Percentiles rank a stretch among this genome's conserved stretches.
These are phyloP conservation scores for Plodia interpunctella DNA, from an alignment of 1,140 invertebrate genomes.

Conservation along the genomic window DNA sequence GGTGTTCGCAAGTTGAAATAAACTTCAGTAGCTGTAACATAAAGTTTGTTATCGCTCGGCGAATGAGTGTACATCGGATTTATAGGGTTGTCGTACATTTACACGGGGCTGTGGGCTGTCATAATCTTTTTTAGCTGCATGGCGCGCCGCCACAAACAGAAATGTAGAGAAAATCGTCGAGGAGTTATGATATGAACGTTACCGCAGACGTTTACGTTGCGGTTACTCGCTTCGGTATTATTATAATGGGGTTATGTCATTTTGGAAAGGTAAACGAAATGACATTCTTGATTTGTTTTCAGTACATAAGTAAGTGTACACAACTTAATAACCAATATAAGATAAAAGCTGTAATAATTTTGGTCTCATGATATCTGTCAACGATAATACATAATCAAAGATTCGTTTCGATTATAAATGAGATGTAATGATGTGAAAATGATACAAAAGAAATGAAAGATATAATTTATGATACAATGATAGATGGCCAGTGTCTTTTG, in stretches of 20 bases:
- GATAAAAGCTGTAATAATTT: neutral
- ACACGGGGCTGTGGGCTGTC: slow-evolving; percentile 51
- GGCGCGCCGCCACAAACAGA: slow-evolving; percentile 53
- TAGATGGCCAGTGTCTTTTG: neutral
- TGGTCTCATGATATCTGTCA: neutral
- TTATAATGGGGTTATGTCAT: slow-evolving; percentile 4
- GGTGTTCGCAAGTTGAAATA: slow-evolving; percentile 25
- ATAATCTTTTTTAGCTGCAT: slow-evolving; percentile 74
- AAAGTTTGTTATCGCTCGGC: slow-evolving; percentile 38
- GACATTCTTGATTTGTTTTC: slow-evolving; percentile 3
- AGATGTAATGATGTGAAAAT: slow-evolving; percentile 13
- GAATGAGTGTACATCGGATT: slow-evolving; percentile 40
- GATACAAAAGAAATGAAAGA: slow-evolving; percentile 30
- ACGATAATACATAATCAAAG: slow-evolving; percentile 4
- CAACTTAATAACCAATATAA: neutral
- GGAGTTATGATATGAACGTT: slow-evolving; percentile 47
- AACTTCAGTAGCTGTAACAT: slow-evolving; percentile 27
- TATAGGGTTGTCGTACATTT: slow-evolving; percentile 54
- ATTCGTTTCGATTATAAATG: slow-evolving; percentile 1
- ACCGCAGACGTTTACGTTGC: slow-evolving; percentile 27
- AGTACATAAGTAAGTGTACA: neutral
- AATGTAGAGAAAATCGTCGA: slow-evolving; percentile 53
- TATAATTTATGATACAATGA: neutral
- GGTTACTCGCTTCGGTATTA: slow-evolving; percentile 5
- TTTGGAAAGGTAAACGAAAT: slow-evolving; percentile 7